Conservation (phyloP, 2,797 vertebrate genomes). For the Tympanoctomys barrerae region DNA sequence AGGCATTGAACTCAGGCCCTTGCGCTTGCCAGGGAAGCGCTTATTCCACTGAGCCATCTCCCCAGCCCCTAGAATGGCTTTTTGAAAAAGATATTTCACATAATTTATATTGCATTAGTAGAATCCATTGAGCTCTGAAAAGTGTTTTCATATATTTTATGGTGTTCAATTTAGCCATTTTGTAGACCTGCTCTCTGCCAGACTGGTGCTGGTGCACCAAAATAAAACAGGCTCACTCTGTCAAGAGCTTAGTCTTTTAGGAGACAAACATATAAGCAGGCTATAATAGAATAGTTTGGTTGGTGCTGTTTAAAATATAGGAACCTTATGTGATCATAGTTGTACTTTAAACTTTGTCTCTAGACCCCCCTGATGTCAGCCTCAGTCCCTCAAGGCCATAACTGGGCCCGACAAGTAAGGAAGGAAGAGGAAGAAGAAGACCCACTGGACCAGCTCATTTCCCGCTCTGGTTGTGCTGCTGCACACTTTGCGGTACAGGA, state of each 20-base stretch:
- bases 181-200: constrained; percentile 22
- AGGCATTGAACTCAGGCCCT: no score
- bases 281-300: background rate
- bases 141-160: constrained; percentile 15
- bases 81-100: constrained; percentile 50
- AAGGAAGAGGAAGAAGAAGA: constrained; percentile 90
- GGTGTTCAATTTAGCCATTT: constrained; percentile 24
- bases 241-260: constrained; percentile 29
- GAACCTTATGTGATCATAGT: background rate
- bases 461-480: constrained; percentile 91
- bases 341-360: constrained; percentile 46
- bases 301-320: constrained; percentile 6
- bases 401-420: constrained; percentile 84
- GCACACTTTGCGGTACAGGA: constrained; percentile 94
- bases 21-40: no score
- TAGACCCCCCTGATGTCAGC: constrained; percentile 85
- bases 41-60: no score
- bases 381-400: constrained; percentile 87
- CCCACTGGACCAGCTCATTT: constrained; percentile 93
- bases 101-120: constrained; percentile 33
- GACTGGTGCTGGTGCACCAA: background rate
- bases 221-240: constrained; percentile 29
- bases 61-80: background rate
- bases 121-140: constrained; percentile 44
- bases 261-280: background rate